A percentile compares a stretch with the other conserved stretches of the same genome.
Evolutionary conservation across 2,888 invertebrate genomes (phyloP).

Genomic region (Pantelozetes paolii): DNA sequence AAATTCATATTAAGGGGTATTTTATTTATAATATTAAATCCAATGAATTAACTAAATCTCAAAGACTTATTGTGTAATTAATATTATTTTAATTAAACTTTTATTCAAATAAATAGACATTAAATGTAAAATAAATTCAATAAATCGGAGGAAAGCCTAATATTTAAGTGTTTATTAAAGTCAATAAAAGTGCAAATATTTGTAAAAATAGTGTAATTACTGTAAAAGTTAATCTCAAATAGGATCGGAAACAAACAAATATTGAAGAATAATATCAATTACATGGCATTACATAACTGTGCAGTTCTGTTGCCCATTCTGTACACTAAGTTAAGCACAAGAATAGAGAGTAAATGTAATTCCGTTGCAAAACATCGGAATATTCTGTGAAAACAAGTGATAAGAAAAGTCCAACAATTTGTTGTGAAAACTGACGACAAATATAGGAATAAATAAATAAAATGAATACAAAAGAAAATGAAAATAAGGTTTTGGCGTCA

Average conservation of each 20-base stretch:
- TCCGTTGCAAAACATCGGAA: neutral
- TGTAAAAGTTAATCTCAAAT: neutral
- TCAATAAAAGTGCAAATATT: neutral
- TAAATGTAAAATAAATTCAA: neutral
- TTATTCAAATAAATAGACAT: neutral
- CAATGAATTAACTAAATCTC: slow-evolving; percentile 1
- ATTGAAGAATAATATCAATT: neutral
- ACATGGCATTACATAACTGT: neutral
- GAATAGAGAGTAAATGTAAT: neutral
- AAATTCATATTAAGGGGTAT: too few species aligned
- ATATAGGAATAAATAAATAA: neutral
- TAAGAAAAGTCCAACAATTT: neutral
- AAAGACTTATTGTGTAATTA: neutral
- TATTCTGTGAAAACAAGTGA: neutral
- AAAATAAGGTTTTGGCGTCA: neutral
- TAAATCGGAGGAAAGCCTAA: neutral
- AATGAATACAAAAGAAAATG: neutral
- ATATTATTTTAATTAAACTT: neutral
- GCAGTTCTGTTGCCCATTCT: neutral
- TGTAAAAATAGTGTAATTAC: neutral
- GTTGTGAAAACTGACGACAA: neutral
- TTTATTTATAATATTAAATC: too few species aligned
- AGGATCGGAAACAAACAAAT: slow-evolving; percentile 10
- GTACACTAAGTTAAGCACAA: neutral
- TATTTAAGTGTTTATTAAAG: neutral